These are phyloP conservation scores for Trogon surrucura DNA, from an alignment of 2,113 vertebrate species.

Conservation along the genomic window DNA sequence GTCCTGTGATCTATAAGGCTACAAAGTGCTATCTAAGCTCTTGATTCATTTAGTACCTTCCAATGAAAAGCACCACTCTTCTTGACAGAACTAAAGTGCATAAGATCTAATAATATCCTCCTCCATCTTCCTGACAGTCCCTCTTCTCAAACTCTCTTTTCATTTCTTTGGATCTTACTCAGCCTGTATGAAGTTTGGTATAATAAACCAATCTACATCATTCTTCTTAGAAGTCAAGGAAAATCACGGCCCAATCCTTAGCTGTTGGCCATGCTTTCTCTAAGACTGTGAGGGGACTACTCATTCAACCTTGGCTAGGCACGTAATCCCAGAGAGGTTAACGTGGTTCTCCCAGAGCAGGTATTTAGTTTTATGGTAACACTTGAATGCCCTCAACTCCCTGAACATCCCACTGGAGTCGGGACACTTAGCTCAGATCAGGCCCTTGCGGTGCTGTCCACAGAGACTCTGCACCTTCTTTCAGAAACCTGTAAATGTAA, in stretches of 20 bases:
- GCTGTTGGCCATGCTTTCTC: neutral
- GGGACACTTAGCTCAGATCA: neutral
- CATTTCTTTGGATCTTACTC: neutral
- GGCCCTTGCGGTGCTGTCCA: neutral
- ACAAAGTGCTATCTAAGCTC: neutral
- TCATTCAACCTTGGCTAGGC: rapidly evolving
- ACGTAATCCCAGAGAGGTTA: neutral
- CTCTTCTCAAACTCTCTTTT: neutral
- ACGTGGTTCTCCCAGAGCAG: neutral
- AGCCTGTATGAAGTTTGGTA: neutral
- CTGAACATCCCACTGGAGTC: rapidly evolving
- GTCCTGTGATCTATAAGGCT: neutral
- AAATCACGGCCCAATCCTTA: neutral
- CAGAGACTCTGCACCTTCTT: neutral
- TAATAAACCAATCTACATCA: neutral
- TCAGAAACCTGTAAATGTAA: neutral
- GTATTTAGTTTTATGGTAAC: neutral
- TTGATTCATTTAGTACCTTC: neutral
- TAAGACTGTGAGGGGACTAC: neutral
- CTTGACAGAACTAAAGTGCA: neutral
- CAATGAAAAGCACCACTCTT: neutral
- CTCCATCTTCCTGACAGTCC: neutral
- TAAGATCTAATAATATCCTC: neutral
- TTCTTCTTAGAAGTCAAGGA: neutral
- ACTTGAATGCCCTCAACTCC: neutral